Percentiles rank a stretch among this genome's conserved stretches.
Evolutionary conservation across 2,797 vertebrate species (phyloP).

Genomic region (Kryptolebias ocellatus): DNA sequence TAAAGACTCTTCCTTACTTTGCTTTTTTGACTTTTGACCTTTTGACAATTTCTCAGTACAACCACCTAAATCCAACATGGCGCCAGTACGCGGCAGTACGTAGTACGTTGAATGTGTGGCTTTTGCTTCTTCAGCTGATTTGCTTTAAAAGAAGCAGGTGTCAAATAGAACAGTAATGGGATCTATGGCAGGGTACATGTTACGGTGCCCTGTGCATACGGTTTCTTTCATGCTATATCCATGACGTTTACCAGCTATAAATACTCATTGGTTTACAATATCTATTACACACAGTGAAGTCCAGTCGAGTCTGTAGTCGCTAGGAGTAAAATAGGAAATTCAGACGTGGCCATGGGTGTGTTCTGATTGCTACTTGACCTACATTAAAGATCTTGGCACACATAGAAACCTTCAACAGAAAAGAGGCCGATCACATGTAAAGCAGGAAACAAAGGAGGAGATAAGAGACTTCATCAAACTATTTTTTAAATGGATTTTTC

Average conservation of each 20-base stretch:
- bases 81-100: background rate
- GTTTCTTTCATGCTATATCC: conserved; percentile 15
- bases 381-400: background rate
- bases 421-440: background rate
- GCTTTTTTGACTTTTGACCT: too few species aligned
- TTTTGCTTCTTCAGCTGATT: conserved; percentile 1
- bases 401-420: background rate
- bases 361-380: background rate
- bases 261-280: conserved; percentile 45
- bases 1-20: too few species aligned
- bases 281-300: conserved; percentile 46
- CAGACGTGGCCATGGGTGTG: background rate
- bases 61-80: conserved; percentile 46
- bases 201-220: conserved; percentile 50
- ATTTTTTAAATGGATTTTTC: too few species aligned
- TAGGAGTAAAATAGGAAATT: conserved; percentile 5
- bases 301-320: conserved; percentile 16
- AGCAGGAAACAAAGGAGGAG: too few species aligned
- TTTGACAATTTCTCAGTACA: background rate
- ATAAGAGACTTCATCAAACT: too few species aligned
- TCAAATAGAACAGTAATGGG: conserved; percentile 55
- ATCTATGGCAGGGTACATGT: conserved; percentile 57
- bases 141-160: conserved; percentile 49
- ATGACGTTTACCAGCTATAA: conserved; percentile 58
- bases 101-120: conserved; percentile 6